phyloP scores from a whole-genome alignment of 2,888 invertebrate species.

The Autographa pulchrina region DNA sequence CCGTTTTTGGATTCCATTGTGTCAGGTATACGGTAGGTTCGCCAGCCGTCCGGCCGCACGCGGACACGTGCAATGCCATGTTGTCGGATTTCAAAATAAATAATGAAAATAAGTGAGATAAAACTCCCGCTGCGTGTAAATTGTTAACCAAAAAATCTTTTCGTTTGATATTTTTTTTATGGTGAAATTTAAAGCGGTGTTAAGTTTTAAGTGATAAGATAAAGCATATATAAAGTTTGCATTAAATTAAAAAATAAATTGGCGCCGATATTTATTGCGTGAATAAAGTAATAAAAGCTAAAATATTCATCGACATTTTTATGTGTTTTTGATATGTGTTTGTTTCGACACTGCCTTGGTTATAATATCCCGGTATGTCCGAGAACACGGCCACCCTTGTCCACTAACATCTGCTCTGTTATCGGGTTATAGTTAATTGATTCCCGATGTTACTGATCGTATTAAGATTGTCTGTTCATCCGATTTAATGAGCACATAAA shows the following conservation, averaged over 20 bases:
- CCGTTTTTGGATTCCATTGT: constrained; percentile 80
- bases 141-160: constrained; percentile 27
- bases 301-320: constrained; percentile 25
- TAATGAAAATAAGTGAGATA: constrained; percentile 34
- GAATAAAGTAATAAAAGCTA: constrained; percentile 28
- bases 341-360: constrained; percentile 3
- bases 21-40: constrained; percentile 75
- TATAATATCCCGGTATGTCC: constrained; percentile 20
- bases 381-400: constrained; percentile 49
- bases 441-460: constrained; percentile 66
- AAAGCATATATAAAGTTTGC: constrained; percentile 10
- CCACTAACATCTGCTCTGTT: constrained; percentile 60
- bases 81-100: constrained; percentile 49
- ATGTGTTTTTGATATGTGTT: constrained; percentile 25
- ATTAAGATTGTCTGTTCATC: constrained; percentile 59
- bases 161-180: constrained; percentile 4
- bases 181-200: constrained; percentile 11
- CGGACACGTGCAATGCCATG: constrained; percentile 42
- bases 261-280: constrained; percentile 27
- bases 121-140: constrained; percentile 51
- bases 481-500: constrained; percentile 64
- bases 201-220: constrained; percentile 14
- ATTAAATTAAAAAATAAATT: constrained; percentile 20
- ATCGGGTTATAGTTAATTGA: constrained; percentile 68
- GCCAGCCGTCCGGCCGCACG: constrained; percentile 44